Base-by-base conservation (phyloP, 2,113 vertebrate species). In the Trogon surrucura region DNA sequence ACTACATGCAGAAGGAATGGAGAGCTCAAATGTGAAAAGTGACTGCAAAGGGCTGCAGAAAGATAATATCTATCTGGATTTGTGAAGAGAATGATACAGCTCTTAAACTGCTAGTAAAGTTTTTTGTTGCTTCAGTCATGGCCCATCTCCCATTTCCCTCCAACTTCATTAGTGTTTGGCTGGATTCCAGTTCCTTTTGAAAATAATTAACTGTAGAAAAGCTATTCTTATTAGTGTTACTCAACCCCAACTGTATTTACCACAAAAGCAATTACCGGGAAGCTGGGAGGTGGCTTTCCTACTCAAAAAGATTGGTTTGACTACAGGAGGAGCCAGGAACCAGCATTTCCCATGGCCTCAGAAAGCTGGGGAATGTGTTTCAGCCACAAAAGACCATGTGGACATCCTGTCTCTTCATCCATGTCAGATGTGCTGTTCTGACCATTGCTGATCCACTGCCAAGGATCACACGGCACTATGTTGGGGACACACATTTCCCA, bases 401-500 rank as follows among this genome's bases (percentile, higher is more conserved):
- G 64, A 36, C 6, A 5, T 36, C 54, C 21, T 38, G 29, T 70
- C 45, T 44, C 32, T 50, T 27, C 45, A 64, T 44, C 56, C 81
- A 57, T 0, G 0, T 54, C 29, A 56, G 50, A 32, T 10, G 4
- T 29, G 15, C 41, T 70, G 29, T 26, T 85, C 14, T 36, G 38
- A 64, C 8, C 30, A 8, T 5, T 0, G 0, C 57, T 73, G n/a
- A 21, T 45, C 47, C 23, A 26, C 58, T 34, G 47, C 58, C 2
- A 2, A 83, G 45, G 50, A 73, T 57, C 41, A 26, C 0, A 0
- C 16, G 22, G 54, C 34, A n/a, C n/a, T 2, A 0, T 9, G 30
- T 14, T 41, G 54, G 58, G 41, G 82, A 44, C 21, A 14, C 0
- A 0, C 2, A 12, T 66, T 74, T 79, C n/a, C 58, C 17, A 45